Evolutionary conservation across 2,113 vertebrate genomes (phyloP).

Genomic region (Pseudorhombus dupliciocellatus): DNA sequence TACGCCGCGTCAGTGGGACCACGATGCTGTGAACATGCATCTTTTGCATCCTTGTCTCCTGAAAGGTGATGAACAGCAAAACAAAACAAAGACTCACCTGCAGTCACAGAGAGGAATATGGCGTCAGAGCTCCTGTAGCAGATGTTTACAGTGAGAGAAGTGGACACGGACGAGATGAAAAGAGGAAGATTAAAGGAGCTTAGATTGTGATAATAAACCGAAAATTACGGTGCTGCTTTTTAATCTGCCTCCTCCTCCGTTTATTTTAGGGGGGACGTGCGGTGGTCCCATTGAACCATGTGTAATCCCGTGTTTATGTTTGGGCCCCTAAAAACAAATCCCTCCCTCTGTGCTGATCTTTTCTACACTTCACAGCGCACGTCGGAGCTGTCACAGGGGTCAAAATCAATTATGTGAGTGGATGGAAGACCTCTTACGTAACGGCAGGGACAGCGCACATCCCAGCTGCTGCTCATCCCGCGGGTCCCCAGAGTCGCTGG

Average conservation of each 20-base stretch:
- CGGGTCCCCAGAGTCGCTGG: slow-evolving; percentile 26
- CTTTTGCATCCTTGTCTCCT: slow-evolving; percentile 19
- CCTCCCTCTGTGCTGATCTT: slow-evolving; percentile 3
- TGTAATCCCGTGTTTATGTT: slow-evolving; percentile 43
- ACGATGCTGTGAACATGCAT: slow-evolving; percentile 48
- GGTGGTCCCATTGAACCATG: background rate
- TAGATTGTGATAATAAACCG: slow-evolving; percentile 22
- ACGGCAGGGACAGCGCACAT: slow-evolving; percentile 47
- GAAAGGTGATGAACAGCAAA: slow-evolving; percentile 26
- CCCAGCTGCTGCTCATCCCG: slow-evolving; percentile 69
- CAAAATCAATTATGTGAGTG: slow-evolving; percentile 70
- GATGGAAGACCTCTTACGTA: slow-evolving; percentile 69
- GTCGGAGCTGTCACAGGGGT: slow-evolving; percentile 52
- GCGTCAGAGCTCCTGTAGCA: slow-evolving; percentile 8
- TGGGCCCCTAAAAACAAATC: background rate
- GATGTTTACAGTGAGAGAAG: slow-evolving; percentile 36
- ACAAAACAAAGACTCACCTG: slow-evolving; percentile 21
- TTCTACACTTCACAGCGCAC: slow-evolving; percentile 31
- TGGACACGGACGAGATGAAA: background rate
- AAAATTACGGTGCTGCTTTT: slow-evolving; percentile 7
- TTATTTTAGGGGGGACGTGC: slow-evolving; percentile 18
- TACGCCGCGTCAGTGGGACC: slow-evolving; percentile 56
- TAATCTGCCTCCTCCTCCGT: background rate
- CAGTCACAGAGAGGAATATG: background rate
- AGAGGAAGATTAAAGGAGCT: slow-evolving; percentile 46